Evolutionary conservation across 2,797 vertebrate genomes (phyloP).

Genomic region (Triplophysa yarkandensis): DNA sequence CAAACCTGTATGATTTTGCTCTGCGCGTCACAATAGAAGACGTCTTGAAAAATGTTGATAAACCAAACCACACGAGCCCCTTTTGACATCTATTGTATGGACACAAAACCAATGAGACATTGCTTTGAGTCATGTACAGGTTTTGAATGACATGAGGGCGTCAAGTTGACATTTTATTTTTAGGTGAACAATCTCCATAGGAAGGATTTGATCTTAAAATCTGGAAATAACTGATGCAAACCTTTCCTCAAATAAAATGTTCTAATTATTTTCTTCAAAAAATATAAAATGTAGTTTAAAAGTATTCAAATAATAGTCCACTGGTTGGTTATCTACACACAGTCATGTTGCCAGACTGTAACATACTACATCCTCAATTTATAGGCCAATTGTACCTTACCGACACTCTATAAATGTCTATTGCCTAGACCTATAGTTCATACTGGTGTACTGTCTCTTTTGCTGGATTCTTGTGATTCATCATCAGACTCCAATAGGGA

Average conservation of each 20-base stretch:
- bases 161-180: no score
- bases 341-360: not conserved
- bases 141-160: no score
- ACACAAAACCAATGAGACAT: no score
- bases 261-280: not conserved
- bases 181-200: no score
- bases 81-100: no score
- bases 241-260: not conserved
- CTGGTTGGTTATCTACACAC: not conserved
- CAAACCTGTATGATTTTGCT: no score
- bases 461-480: constrained; percentile 42
- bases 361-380: not conserved
- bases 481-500: constrained; percentile 53
- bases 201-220: no score
- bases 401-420: not conserved
- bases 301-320: not conserved
- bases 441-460: not conserved
- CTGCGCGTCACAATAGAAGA: no score
- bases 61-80: no score
- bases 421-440: constrained; percentile 23
- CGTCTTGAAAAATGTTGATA: no score
- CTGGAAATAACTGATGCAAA: not conserved
- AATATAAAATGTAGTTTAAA: not conserved
- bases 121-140: no score
- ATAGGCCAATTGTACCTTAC: constrained; percentile 8